Percentiles rank a stretch among this genome's conserved stretches.
These are phyloP conservation scores for Podotricha telesiphe DNA, from an alignment of 2,888 invertebrate species.

Conservation along the genomic window DNA sequence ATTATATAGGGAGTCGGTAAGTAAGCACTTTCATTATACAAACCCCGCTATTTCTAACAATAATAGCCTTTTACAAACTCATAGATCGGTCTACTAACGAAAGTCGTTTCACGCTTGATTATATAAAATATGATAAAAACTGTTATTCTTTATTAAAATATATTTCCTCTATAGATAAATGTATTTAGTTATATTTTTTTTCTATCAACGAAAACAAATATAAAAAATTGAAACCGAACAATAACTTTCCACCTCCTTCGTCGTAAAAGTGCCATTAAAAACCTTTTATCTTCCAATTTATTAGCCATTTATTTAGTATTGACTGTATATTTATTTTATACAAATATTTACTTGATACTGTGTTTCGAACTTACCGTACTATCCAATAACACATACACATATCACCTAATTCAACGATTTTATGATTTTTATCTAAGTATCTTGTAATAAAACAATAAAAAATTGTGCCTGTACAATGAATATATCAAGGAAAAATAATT, in stretches of 20 bases:
- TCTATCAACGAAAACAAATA: background rate
- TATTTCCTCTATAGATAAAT: background rate
- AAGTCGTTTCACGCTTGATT: constrained; percentile 1
- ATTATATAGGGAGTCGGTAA: background rate
- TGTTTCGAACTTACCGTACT: background rate
- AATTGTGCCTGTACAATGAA: too few relatives aligned
- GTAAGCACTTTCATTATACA: background rate
- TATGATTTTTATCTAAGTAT: too few relatives aligned
- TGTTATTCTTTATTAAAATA: background rate
- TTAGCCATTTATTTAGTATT: background rate
- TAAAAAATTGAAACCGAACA: background rate
- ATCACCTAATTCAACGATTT: too few relatives aligned
- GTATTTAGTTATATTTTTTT: background rate
- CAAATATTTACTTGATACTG: background rate
- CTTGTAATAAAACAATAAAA: too few relatives aligned
- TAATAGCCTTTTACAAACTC: background rate
- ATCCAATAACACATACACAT: too few relatives aligned
- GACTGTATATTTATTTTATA: background rate
- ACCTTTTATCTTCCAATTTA: background rate
- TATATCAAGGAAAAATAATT: too few relatives aligned
- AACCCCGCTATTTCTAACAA: background rate
- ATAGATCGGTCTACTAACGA: background rate
- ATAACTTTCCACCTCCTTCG: background rate
- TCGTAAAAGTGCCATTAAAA: background rate
- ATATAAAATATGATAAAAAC: constrained; percentile 1